Conservation (phyloP, 1,140 invertebrate species). For the Ditylenchus dipsaci region DNA sequence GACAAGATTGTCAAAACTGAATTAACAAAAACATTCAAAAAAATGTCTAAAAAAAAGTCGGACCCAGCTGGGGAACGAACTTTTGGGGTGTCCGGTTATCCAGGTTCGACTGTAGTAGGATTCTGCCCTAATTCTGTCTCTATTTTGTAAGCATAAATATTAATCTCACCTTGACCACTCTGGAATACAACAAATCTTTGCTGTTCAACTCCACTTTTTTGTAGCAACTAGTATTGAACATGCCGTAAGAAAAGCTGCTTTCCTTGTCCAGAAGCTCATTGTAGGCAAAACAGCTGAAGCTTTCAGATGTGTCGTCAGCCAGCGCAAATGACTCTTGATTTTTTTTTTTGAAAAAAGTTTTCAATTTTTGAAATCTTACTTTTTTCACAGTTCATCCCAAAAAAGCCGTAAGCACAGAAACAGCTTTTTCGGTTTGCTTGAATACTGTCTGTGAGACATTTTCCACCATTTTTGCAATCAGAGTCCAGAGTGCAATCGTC, state of each 20-base stretch:
- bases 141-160: slow-evolving; percentile 7
- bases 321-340: slow-evolving; percentile 13
- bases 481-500: slow-evolving; percentile 34
- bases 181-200: slow-evolving; percentile 32
- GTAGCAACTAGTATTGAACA: slow-evolving; percentile 40
- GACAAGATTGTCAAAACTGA: too few species aligned
- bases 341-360: slow-evolving; percentile 18
- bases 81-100: too few species aligned
- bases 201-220: slow-evolving; percentile 25
- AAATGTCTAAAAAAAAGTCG: too few species aligned
- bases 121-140: too few species aligned
- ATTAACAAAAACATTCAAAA: too few species aligned
- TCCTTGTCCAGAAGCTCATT: neutral
- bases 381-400: slow-evolving; percentile 37
- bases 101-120: too few species aligned
- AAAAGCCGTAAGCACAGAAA: slow-evolving; percentile 43
- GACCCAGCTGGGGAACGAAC: too few species aligned
- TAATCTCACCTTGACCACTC: slow-evolving; percentile 28
- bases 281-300: slow-evolving; percentile 24
- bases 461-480: slow-evolving; percentile 39
- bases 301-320: slow-evolving; percentile 5
- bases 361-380: slow-evolving; percentile 12
- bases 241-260: slow-evolving; percentile 23
- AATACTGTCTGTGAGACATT: slow-evolving; percentile 25
- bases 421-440: slow-evolving; percentile 22